Evolutionary conservation across 2,888 invertebrate genomes (phyloP).

Genomic region (Mythimna lalbum): DNA sequence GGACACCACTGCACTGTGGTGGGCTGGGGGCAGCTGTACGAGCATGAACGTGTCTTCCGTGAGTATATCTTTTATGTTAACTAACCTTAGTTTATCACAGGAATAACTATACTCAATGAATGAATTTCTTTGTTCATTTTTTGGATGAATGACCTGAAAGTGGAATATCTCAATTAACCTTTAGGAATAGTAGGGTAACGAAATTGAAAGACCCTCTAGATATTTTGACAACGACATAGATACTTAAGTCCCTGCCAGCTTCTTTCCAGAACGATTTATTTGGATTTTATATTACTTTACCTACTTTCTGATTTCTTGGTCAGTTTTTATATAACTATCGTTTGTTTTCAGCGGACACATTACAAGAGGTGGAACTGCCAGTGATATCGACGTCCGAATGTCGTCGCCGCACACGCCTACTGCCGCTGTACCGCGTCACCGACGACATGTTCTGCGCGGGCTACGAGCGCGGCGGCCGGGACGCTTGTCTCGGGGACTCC

Average conservation of each 20-base stretch:
- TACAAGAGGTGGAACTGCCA: conserved; percentile 95
- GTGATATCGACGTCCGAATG: conserved; percentile 95
- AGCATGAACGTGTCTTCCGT: conserved; percentile 95
- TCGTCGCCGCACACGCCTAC: conserved; percentile 93
- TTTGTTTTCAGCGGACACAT: conserved; percentile 92
- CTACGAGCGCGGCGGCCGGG: conserved; percentile 94
- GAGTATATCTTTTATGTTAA: conserved; percentile 78
- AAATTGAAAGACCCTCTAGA: no score
- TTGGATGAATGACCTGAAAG: no score
- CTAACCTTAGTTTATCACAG: neutral
- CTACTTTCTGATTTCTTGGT: neutral
- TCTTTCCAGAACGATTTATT: neutral
- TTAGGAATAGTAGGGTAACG: no score
- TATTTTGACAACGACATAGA: neutral
- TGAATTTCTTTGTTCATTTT: no score
- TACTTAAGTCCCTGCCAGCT: neutral
- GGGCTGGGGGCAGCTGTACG: conserved; percentile 95
- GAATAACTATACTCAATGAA: no score
- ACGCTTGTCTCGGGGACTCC: conserved; percentile 95
- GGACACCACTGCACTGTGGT: conserved; percentile 94
- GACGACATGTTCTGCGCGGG: conserved; percentile 96
- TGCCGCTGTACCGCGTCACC: conserved; percentile 94
- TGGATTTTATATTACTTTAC: neutral
- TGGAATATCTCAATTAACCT: no score
- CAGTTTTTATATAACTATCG: neutral